phyloP scores from a whole-genome alignment of 2,113 vertebrate genomes.

The Dascyllus trimaculatus region DNA sequence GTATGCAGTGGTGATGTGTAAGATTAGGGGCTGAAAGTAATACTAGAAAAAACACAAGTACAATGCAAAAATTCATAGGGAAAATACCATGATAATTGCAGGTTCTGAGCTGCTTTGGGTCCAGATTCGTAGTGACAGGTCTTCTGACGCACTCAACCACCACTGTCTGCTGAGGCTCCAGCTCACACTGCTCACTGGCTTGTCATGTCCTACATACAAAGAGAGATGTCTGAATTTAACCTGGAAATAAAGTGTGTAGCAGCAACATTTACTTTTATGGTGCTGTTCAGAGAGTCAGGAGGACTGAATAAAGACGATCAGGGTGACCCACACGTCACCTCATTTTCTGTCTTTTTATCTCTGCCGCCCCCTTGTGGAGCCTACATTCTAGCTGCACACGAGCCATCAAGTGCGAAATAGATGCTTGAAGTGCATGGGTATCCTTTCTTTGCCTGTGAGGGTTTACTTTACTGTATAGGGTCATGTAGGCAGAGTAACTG shows the following conservation, averaged over 20 bases:
- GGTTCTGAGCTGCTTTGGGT: constrained; percentile 75
- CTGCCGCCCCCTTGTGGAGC: constrained; percentile 79
- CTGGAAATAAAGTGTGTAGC: constrained; percentile 30
- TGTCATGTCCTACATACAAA: constrained; percentile 87
- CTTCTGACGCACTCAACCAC: constrained; percentile 88
- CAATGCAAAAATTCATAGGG: background rate
- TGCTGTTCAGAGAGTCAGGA: constrained; percentile 28
- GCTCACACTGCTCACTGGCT: constrained; percentile 85
- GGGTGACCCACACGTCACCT: constrained; percentile 53
- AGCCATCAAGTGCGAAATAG: constrained; percentile 3
- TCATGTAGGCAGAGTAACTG: background rate
- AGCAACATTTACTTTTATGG: constrained; percentile 64
- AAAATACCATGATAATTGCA: constrained; percentile 86
- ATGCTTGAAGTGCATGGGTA: background rate
- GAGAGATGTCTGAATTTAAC: constrained; percentile 19
- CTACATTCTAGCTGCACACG: background rate
- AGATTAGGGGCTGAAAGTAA: constrained; percentile 13
- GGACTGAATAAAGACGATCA: constrained; percentile 33
- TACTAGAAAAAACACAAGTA: background rate
- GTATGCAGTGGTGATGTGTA: background rate
- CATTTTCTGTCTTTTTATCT: constrained; percentile 54
- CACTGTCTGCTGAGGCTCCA: constrained; percentile 89
- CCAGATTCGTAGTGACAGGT: constrained; percentile 88
- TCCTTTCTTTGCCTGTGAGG: background rate
- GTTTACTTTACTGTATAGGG: background rate